Percentiles rank a stretch among this genome's conserved stretches.
Evolutionary conservation across 1,140 invertebrate genomes (phyloP).

Genomic region (Lepidurus couesii): DNA sequence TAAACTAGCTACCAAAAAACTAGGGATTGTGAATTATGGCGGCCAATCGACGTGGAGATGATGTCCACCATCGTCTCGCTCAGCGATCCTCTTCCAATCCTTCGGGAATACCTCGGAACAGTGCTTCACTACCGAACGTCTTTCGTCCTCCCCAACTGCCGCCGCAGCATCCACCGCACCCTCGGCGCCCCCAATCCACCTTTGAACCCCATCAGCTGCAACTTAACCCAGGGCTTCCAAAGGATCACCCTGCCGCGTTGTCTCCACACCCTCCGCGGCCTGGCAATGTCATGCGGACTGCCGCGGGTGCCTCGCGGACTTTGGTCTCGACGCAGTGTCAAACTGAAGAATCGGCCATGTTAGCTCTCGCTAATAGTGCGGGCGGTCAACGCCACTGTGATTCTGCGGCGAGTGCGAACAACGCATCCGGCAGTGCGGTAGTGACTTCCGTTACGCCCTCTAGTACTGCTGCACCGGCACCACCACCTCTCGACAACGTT

Average conservation of each 20-base stretch:
- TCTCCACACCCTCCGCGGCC: constrained; percentile 16
- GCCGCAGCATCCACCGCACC: constrained; percentile 8
- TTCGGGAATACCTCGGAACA: constrained; percentile 30
- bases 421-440: not conserved
- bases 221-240: constrained; percentile 25
- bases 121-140: constrained; percentile 33
- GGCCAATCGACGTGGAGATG: constrained; percentile 78
- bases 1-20: not conserved
- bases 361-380: not conserved
- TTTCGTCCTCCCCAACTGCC: constrained; percentile 29
- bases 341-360: constrained; percentile 26
- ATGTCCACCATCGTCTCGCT: constrained; percentile 47
- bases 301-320: not conserved
- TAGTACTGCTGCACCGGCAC: constrained; percentile 23
- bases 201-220: constrained; percentile 28
- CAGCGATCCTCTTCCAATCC: constrained; percentile 25
- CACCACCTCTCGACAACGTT: constrained; percentile 19
- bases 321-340: constrained; percentile 33
- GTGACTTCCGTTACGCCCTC: constrained; percentile 24
- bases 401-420: not conserved
- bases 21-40: constrained; percentile 58
- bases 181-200: constrained; percentile 23
- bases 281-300: not conserved
- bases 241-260: constrained; percentile 30
- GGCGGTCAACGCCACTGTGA: not conserved